Evolutionary conservation across 1,140 invertebrate species (phyloP).

Genomic region (Zophobas morio): DNA sequence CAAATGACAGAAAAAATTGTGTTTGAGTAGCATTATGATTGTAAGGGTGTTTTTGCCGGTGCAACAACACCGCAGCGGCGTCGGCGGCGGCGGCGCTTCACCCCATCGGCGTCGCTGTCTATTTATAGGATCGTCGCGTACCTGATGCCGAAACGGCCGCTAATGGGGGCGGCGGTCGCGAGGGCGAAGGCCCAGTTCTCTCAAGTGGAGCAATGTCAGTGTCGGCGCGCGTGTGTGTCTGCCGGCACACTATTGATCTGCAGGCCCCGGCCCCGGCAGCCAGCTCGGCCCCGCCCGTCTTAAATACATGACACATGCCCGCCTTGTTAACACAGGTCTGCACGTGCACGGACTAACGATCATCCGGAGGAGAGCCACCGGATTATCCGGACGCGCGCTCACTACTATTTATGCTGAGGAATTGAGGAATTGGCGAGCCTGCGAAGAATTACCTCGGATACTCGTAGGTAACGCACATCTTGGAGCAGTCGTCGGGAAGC

Average conservation of each 20-base stretch:
- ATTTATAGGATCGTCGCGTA: slow-evolving; percentile 25
- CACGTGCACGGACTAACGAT: slow-evolving; percentile 54
- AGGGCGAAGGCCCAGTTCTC: slow-evolving; percentile 39
- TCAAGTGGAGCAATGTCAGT: slow-evolving; percentile 53
- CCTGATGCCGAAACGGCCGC: slow-evolving; percentile 26
- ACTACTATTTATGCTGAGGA: slow-evolving; percentile 23
- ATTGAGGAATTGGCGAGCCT: slow-evolving; percentile 33
- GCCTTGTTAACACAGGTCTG: slow-evolving; percentile 55
- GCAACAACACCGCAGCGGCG: not conserved
- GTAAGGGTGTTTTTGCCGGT: slow-evolving; percentile 24
- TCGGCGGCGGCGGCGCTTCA: not conserved
- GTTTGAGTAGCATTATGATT: slow-evolving; percentile 37
- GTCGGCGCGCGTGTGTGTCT: slow-evolving; percentile 45
- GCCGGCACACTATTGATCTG: slow-evolving; percentile 58
- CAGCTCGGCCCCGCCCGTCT: slow-evolving; percentile 56
- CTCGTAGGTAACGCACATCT: too few relatives aligned
- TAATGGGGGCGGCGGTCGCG: slow-evolving; percentile 33
- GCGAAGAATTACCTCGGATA: slow-evolving; percentile 1
- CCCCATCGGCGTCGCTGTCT: not conserved
- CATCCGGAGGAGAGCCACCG: slow-evolving; percentile 38
- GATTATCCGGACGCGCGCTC: slow-evolving; percentile 25
- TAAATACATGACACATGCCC: slow-evolving; percentile 54
- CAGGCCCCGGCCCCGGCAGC: slow-evolving; percentile 50
- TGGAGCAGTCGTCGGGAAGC: too few relatives aligned
- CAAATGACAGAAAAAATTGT: slow-evolving; percentile 30